Evolutionary conservation across 2,888 invertebrate genomes (phyloP), one percentile per base, ranked within the genome.

Genomic region (Euclidia mi): DNA sequence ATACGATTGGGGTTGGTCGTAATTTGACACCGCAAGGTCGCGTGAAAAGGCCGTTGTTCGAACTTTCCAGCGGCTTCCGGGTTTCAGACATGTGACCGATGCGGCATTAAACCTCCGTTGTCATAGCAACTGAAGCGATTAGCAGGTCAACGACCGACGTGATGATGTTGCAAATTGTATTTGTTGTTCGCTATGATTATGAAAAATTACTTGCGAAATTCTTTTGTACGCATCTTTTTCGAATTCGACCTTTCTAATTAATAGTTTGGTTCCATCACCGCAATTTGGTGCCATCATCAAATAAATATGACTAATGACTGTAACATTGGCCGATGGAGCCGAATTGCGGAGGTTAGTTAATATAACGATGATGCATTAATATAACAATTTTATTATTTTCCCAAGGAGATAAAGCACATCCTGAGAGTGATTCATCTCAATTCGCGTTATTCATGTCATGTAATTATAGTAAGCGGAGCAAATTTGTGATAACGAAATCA

Each of bases 21-120:
- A 78, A 81, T 66, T 65, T 66, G 71, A 82, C 65, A 68, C 83
- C 6, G 7, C 87, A 90, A 91, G 91, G 91, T 85, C 87, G 69
- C 57, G 61, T 61, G 79, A 77, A 77, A 88, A 89, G 88, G 89
- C 85, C 90, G 88, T 82, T 50, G 86, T 72, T 78, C 79, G 90
- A 90, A 88, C 90, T 84, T 82, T 76, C 73, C 61, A 77, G 48
- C 61, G 65, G 61, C 80, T 90, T 90, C 88, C 90, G 88, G 82
- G 86, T 84, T 69, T 73, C 70, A 61, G 80, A 81, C 73, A 58
- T 61, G 86, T 90, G 90, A 90, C 85, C 87, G 87, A 91, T 89
- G 80, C 62, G 12, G 55, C 70, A 65, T 72, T 71, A n/a, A n/a
- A 73, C 63, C 63, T 65, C 59, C 64, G 77, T 62, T 15, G 62